Base-by-base conservation (phyloP, 2,797 vertebrate genomes). In the Erpetoichthys calabaricus region DNA sequence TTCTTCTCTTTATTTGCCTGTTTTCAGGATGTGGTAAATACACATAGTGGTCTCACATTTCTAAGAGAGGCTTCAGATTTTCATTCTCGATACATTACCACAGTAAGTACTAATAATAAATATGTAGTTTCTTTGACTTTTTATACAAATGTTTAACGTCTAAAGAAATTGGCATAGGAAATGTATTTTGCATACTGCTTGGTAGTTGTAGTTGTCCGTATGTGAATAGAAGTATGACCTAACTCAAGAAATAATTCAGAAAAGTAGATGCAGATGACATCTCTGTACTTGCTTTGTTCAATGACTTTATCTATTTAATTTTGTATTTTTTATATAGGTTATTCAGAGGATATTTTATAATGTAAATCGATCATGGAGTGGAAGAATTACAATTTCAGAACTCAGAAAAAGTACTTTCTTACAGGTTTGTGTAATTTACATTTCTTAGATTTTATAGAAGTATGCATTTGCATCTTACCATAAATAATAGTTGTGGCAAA, bases 71-170 rank as follows among this genome's bases (percentile, higher is more conserved):
- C 92, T 0, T 81, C 91, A 1, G 94, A 98, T 79, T 97, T 97
- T 80, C 94, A 98, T 76, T 94, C 90, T 1, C 86, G 90, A 64
- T 98, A 98, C 76, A 95, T 98, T 78, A 96, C 92, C 73, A 98
- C 92, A 58, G 95, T 98, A 81, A 87, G 87, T 73, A 5, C 4
- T 42, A 25, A 25, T 25, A 25, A 25, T 25, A 25, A 25, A 1
- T 25, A 25, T 25, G 25, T 25, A 25, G 47, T 49, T 7, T 4
- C 47, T 49, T 49, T 49, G n/a, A 7, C 47, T 4, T 61, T 5
- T 8, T 55, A 25, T 51, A 56, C 45, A n/a, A 25, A 25, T 25
- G 25, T 25, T 25, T 25, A 25, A 25, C 25, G 25, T 25, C 25
- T 25, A 25, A 25, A 25, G 25, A 25, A 25, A 25, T 25, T 25